These are phyloP conservation scores for Melieria picta DNA, from an alignment of 2,888 invertebrate species.

Conservation along the genomic window DNA sequence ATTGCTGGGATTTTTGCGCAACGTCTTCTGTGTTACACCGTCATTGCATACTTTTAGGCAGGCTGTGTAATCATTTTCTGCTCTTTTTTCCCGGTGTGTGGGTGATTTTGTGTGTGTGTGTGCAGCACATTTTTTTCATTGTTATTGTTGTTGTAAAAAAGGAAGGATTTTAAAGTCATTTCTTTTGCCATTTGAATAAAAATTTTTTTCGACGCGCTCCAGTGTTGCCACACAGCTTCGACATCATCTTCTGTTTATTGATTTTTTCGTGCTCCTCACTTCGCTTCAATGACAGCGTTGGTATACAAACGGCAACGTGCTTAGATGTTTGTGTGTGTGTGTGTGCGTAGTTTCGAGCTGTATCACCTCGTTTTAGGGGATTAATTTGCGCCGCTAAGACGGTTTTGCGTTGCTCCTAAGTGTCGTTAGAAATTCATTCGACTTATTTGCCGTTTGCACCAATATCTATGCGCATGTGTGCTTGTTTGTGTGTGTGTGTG, in stretches of 20 bases:
- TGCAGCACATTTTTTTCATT: neutral
- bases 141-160: too few relatives aligned
- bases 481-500: too few relatives aligned
- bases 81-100: neutral
- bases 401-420: neutral
- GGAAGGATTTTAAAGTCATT: too few relatives aligned
- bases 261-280: neutral
- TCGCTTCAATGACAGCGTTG: neutral
- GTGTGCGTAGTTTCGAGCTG: neutral
- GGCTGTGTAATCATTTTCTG: too few relatives aligned
- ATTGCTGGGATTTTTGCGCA: neutral
- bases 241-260: too few relatives aligned
- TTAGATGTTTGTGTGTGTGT: constrained; percentile 9
- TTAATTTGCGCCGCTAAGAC: neutral
- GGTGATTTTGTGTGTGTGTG: constrained; percentile 5
- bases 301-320: neutral
- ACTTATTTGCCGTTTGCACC: neutral
- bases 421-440: constrained; percentile 10
- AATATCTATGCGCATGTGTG: neutral
- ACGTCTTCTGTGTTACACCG: neutral
- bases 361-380: neutral
- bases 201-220: too few relatives aligned
- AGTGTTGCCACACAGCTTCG: too few relatives aligned
- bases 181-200: too few relatives aligned
- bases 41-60: neutral